phyloP scores from a whole-genome alignment of 2,797 vertebrate species.

The Pangasius djambal region DNA sequence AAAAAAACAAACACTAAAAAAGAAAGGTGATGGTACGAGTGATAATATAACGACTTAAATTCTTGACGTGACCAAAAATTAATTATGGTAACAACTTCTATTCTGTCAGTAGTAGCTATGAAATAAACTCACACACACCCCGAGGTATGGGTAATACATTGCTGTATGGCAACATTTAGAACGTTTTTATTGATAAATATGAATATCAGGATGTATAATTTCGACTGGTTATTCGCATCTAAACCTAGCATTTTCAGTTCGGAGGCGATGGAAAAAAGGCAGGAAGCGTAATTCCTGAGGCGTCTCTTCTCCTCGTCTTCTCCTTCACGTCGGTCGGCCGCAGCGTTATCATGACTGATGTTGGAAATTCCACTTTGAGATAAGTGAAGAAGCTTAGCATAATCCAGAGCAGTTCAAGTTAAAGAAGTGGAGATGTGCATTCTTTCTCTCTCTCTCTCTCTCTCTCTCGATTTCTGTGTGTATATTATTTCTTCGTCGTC shows the following conservation, averaged over 20 bases:
- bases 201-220: not conserved
- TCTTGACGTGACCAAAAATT: not conserved
- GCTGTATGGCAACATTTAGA: too few relatives aligned
- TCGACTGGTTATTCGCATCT: not conserved
- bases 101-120: not conserved
- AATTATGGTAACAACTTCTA: not conserved
- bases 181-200: not conserved
- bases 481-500: constrained; percentile 77
- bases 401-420: constrained; percentile 73
- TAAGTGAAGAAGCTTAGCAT: constrained; percentile 83
- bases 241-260: not conserved
- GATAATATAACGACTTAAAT: not conserved
- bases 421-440: constrained; percentile 58
- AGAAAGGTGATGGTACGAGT: too few relatives aligned
- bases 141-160: too few relatives aligned
- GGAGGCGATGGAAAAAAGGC: not conserved
- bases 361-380: constrained; percentile 80
- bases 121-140: not conserved
- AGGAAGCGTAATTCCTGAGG: not conserved
- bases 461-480: constrained; percentile 61
- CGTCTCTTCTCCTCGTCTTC: not conserved
- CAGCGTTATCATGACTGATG: constrained; percentile 80
- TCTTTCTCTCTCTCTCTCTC: constrained; percentile 1
- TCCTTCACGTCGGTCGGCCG: constrained; percentile 53
- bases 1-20: too few relatives aligned